These are phyloP conservation scores for Melanerpes formicivorus DNA, from an alignment of 2,113 vertebrate genomes.

Conservation along the genomic window DNA sequence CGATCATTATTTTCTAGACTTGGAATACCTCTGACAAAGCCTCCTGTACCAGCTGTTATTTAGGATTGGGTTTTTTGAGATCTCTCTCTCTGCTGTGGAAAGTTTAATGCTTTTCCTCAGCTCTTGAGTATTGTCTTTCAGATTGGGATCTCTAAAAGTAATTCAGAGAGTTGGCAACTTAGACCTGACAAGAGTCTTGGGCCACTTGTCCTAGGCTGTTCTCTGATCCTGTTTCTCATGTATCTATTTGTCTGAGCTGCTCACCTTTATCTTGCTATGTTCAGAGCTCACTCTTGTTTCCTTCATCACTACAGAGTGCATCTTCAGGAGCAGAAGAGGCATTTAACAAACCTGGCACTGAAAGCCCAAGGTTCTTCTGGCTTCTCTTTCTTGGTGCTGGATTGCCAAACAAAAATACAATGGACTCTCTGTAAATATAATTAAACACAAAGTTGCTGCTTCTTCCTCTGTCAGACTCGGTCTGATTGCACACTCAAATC, in stretches of 20 bases:
- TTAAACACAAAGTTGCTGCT: background rate
- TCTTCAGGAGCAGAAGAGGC: background rate
- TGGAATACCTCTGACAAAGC: background rate
- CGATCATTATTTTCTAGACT: background rate
- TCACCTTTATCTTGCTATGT: background rate
- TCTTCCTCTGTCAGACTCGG: background rate
- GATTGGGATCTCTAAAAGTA: slow-evolving; percentile 42
- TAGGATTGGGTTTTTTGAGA: background rate
- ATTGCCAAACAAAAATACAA: background rate
- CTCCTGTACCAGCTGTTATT: background rate
- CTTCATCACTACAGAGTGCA: background rate
- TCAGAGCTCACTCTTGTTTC: background rate
- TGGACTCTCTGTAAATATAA: background rate
- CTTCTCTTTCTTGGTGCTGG: background rate
- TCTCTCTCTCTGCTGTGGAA: background rate
- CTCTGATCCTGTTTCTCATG: slow-evolving; percentile 43
- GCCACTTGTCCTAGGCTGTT: background rate
- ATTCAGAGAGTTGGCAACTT: background rate
- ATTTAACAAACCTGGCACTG: background rate
- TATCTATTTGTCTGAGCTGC: slow-evolving; percentile 23
- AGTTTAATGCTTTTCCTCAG: slow-evolving; percentile 7
- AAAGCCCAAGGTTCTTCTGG: background rate
- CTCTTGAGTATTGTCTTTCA: slow-evolving; percentile 34
- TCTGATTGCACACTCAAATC: background rate
- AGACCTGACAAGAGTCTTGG: background rate